A percentile compares a stretch with the other conserved stretches of the same genome.
These are phyloP conservation scores for Haemorhous mexicanus DNA, from an alignment of 2,113 vertebrate genomes.

Conservation along the genomic window DNA sequence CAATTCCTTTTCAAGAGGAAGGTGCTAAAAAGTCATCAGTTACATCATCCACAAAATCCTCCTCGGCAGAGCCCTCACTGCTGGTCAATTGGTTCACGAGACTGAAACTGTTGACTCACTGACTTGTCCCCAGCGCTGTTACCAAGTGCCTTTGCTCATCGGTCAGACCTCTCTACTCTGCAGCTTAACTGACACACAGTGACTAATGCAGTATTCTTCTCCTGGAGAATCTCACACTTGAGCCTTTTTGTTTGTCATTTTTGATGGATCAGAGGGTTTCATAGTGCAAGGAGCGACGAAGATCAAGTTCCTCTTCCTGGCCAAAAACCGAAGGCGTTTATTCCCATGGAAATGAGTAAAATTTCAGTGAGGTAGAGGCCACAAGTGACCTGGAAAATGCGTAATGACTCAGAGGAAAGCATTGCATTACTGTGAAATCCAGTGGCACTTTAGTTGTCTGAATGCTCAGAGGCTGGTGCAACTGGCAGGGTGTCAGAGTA, in stretches of 20 bases:
- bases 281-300: neutral
- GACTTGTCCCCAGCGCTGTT: slow-evolving; percentile 65
- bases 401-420: neutral
- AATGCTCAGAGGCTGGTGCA: neutral
- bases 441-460: neutral
- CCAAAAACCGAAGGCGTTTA: neutral
- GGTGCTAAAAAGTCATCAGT: slow-evolving; percentile 68
- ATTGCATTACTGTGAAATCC: neutral
- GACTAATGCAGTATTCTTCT: neutral
- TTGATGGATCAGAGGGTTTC: neutral
- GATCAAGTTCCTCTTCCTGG: neutral
- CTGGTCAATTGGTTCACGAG: slow-evolving; percentile 86
- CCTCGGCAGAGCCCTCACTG: slow-evolving; percentile 82
- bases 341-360: neutral
- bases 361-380: neutral
- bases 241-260: neutral
- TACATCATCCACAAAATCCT: slow-evolving; percentile 49
- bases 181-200: slow-evolving; percentile 55
- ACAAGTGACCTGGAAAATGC: neutral
- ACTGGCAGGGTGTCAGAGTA: neutral
- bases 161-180: neutral
- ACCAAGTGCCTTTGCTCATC: slow-evolving; percentile 71
- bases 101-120: slow-evolving; percentile 89
- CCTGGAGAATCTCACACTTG: neutral
- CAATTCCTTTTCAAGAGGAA: slow-evolving; percentile 87